Conservation (phyloP, 2,888 invertebrate species). For the Catocala fraxini region DNA sequence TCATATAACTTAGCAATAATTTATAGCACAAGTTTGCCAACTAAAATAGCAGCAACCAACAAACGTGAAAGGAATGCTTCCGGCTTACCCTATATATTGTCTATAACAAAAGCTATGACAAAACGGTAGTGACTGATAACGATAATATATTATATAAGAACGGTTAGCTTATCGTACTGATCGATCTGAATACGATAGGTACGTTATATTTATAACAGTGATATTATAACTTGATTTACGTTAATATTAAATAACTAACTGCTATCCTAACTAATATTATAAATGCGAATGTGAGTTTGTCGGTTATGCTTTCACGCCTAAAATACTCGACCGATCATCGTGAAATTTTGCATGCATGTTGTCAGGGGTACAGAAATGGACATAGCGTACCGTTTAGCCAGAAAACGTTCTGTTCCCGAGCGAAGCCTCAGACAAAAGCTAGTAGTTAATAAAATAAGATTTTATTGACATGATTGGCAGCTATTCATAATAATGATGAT, state of each 20-base stretch:
- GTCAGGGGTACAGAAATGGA: too few species aligned
- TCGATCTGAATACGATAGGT: background rate
- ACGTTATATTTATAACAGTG: background rate
- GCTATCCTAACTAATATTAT: background rate
- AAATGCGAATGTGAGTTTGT: too few species aligned
- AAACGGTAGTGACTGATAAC: background rate
- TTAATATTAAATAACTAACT: background rate
- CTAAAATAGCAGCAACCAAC: background rate
- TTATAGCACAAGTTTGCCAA: slow-evolving; percentile 1
- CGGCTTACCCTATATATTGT: background rate
- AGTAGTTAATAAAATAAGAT: too few species aligned
- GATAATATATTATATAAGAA: background rate
- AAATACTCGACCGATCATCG: too few species aligned
- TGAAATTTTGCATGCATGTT: too few species aligned
- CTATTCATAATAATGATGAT: too few species aligned
- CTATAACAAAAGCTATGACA: background rate
- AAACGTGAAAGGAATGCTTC: background rate
- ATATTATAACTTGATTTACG: background rate
- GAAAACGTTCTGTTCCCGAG: too few species aligned
- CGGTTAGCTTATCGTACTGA: background rate
- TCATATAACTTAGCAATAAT: too few species aligned
- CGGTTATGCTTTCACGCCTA: too few species aligned
- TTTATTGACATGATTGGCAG: too few species aligned
- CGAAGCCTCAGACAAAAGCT: too few species aligned
- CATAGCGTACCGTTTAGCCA: too few species aligned